Evolutionary conservation across 1,140 invertebrate genomes (phyloP), one percentile per base, ranked within the genome.

Genomic region (Propsilocerus akamusi): DNA sequence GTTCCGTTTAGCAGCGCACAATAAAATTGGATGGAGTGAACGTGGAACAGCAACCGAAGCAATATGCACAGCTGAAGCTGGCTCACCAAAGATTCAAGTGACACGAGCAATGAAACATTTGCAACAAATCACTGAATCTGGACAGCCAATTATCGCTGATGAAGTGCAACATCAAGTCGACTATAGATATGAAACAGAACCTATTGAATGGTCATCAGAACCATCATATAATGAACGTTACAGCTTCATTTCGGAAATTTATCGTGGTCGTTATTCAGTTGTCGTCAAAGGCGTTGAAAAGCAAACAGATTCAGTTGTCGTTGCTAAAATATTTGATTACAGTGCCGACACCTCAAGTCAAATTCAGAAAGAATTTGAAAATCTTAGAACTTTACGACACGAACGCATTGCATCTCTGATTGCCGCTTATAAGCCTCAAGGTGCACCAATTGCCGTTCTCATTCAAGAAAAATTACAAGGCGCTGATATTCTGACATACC

Each of bases 1-100:
- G 49, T 97, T 97, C 69, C 73, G 93, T 49, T 67, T 98, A 7
- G 77, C 84, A 3, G 89, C 90, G 1, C 75, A 78, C 49, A 99
- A 98, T 66, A 78, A 79, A 26, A 90, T 97, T 59, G 94, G 93
- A n/a, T 91, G 87, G 86, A 85, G 86, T 59, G 82, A 84, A 48
- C 76, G 77, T 53, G 82, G 86, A 37, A 79, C 86, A 25, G 77
- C 81, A 0, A 81, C 83, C 5, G 72, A 76, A 52, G 59, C 79
- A 1, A 65, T 83, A 6, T 78, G 78, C 56, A 88, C 86, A 1
- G 74, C 75, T 53, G 70, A 72, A 48, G 59, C 68, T 14, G 82
- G 81, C 53, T 69, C 75, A 5, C 67, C 75, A 0, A 83, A 83
- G 59, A 71, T 90, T 3, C 75, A 80, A 57, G 68, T 89, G 4